These are phyloP conservation scores for Noctua comes DNA, from an alignment of 2,888 invertebrate genomes.

Conservation along the genomic window DNA sequence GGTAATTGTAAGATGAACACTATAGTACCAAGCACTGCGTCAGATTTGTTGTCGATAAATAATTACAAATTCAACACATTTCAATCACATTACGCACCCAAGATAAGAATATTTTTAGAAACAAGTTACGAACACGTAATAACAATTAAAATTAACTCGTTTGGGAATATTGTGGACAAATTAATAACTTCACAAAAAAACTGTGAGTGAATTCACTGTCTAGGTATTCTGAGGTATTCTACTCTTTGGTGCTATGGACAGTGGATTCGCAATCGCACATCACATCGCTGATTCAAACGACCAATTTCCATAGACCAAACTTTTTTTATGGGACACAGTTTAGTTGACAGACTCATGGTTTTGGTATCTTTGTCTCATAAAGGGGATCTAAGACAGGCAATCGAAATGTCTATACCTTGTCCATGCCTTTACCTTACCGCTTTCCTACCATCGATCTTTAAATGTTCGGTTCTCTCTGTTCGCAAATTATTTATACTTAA, in stretches of 20 bases:
- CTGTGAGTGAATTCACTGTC: constrained; percentile 7
- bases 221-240: no score
- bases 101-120: background rate
- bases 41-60: constrained; percentile 54
- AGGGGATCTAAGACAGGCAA: no score
- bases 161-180: background rate
- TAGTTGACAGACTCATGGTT: no score
- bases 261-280: constrained; percentile 4
- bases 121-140: constrained; percentile 4
- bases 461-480: no score
- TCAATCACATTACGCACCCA: constrained; percentile 38
- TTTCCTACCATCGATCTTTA: no score
- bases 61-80: constrained; percentile 26
- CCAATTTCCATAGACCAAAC: constrained; percentile 6
- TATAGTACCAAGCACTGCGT: constrained; percentile 55
- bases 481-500: no score
- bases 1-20: constrained; percentile 40
- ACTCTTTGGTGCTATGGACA: no score
- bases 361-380: no score
- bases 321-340: background rate
- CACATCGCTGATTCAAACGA: background rate
- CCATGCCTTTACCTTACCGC: no score
- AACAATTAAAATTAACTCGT: constrained; percentile 15
- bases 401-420: no score
- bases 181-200: constrained; percentile 22